Percentiles rank a stretch among this genome's conserved stretches.
Evolutionary conservation across 2,113 vertebrate species (phyloP).

Genomic region (Mus pahari): DNA sequence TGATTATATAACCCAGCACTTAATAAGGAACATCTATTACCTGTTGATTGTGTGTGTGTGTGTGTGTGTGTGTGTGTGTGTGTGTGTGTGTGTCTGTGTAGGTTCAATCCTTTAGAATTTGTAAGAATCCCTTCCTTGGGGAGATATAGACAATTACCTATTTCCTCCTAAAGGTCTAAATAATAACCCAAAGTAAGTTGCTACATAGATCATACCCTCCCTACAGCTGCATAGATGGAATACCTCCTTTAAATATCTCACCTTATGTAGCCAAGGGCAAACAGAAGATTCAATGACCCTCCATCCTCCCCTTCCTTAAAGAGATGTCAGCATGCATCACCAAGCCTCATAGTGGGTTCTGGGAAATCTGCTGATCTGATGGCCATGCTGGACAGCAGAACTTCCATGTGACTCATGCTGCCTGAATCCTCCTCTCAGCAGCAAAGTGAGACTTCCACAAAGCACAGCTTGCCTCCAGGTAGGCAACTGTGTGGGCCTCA

Average conservation of each 20-base stretch:
- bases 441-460: neutral
- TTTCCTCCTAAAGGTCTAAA: too few relatives aligned
- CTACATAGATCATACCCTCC: neutral
- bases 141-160: neutral
- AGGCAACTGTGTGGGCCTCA: neutral
- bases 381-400: neutral
- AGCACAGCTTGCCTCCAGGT: neutral
- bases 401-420: neutral
- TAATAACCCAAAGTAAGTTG: neutral
- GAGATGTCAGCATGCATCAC: accelerated
- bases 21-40: neutral
- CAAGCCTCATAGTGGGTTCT: neutral
- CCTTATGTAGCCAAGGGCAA: too few relatives aligned
- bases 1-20: neutral
- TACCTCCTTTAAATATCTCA: neutral
- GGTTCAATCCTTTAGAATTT: neutral
- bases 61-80: too few relatives aligned
- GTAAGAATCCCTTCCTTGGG: neutral
- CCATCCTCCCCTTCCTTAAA: neutral
- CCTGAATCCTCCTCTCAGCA: neutral
- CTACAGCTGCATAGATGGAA: neutral
- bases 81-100: neutral
- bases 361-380: neutral
- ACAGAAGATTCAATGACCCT: neutral
- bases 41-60: too few relatives aligned